Base-by-base conservation (phyloP, 1,140 invertebrate species). In the Orchestia grillus region DNA sequence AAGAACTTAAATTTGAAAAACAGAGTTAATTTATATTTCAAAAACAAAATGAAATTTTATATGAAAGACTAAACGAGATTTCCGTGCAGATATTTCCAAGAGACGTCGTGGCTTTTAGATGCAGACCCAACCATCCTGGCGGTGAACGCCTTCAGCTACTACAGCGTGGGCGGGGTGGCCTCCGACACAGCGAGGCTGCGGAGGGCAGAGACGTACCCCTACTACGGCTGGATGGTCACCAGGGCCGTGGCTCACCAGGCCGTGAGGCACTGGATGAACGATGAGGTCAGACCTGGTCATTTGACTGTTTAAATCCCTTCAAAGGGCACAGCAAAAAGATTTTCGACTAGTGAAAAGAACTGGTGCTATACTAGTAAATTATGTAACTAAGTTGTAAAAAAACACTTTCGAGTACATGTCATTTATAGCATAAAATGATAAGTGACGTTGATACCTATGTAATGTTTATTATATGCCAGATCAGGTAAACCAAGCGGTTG, bases 121-220 rank as follows among this genome's bases (percentile, higher is more conserved):
- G 96, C 87, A 8, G 96, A 96, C 41, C 96, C 96, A 16, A 91
- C 96, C 28, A 44, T 96, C 16, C 90, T 91, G 57, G 62, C 57
- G 0, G 90, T 96, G 87, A 96, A 96, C 87, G 96, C 96, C 19
- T 96, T 96, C 96, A 91, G 87, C 43, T 88, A 91, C 87, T 91
- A 96, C 88, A 96, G 96, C 45, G 88, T 96, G 16, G 41, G 57
- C 11, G 44, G 57, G 0, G 96, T 96, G 41, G 96, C 96, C 19
- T 8, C 43, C 3, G 96, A 96, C 90, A 45, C 43, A n/a, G 41
- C 0, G 6, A 41, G 3, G 41, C 45, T 90, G 62, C 28, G 42
- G n/a, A 87, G 87, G 45, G 53, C 43, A 11, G 43, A 95, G 57
- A 42, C 96, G 45, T 96, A 47, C n/a, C 87, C 96, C 0, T 91